phyloP scores from a whole-genome alignment of 2,888 invertebrate species.

The Thereva unica region DNA sequence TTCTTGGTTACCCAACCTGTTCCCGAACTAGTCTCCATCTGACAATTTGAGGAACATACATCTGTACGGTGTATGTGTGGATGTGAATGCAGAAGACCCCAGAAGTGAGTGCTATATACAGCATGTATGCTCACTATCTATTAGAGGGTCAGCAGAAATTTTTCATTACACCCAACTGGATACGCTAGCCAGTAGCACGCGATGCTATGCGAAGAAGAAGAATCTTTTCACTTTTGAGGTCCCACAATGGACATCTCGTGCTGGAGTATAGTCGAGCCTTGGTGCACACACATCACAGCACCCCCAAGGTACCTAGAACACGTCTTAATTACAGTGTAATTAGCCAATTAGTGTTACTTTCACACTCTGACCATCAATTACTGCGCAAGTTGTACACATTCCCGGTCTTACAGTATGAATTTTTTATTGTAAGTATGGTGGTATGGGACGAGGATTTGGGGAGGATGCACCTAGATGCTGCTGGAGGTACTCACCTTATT shows the following conservation, averaged over 20 bases:
- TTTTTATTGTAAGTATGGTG: background rate
- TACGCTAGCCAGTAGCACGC: constrained; percentile 28
- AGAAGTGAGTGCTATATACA: constrained; percentile 1
- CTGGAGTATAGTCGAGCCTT: no score
- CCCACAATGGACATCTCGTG: no score
- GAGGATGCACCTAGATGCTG: background rate
- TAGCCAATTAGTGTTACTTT: constrained; percentile 52
- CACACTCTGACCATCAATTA: constrained; percentile 46
- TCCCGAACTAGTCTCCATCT: no score
- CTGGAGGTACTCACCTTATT: constrained; percentile 50
- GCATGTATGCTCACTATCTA: constrained; percentile 11
- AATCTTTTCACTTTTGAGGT: no score
- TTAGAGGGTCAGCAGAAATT: constrained; percentile 20
- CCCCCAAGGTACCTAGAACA: constrained; percentile 5
- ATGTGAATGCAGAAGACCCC: no score
- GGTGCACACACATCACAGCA: no score
- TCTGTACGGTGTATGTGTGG: no score
- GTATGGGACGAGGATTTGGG: no score
- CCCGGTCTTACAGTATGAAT: constrained; percentile 5
- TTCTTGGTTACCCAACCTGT: no score
- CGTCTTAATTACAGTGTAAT: constrained; percentile 46
- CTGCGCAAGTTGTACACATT: background rate
- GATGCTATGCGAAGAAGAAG: constrained; percentile 19
- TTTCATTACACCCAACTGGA: background rate
- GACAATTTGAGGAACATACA: no score